Base-by-base conservation (phyloP, 1,140 invertebrate species). In the Augochlora pura region DNA sequence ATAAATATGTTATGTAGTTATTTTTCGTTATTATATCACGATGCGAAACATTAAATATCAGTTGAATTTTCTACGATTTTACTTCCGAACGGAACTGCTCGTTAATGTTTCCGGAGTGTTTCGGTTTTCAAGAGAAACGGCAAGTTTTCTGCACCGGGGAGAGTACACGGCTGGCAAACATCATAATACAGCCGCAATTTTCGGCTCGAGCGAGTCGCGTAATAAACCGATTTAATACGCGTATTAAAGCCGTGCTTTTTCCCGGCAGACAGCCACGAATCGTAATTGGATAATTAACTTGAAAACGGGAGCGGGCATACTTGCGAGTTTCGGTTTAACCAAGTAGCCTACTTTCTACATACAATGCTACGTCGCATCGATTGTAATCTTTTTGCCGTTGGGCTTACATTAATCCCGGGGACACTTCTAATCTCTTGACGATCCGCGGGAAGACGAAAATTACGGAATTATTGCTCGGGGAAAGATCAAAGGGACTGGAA, bases 181-280 rank as follows among this genome's bases (percentile, higher is more conserved):
- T 57, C 54, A 57, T 23, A 57, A 57, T 57, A 6, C 21, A 57
- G 54, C 54, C 8, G 54, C 54, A 57, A 57, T 57, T 57, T 57
- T 57, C 54, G 54, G 21, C 54, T 57, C 54, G 54, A 57, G 54
- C 54, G 21, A 57, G n/a, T 21, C 54, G 21, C 54, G 54, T 57
- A 57, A 57, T 57, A 57, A 23, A 57, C 54, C 54, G 54, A 57
- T 57, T 57, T 57, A n/a, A 57, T 57, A 57, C 54, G 54, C 54
- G 54, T 21, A 8, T 57, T 57, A n/a, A 57, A 57, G 21, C 54
- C 21, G 21, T 21, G 54, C 21, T 57, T 57, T 57, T 57, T 57
- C 21, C 18, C 54, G 54, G 18, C 54, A n/a, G 54, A 57, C 54
- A 57, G 18, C 21, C 54, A n/a, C 54, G 54, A 57, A 57, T 57